phyloP scores from a whole-genome alignment of 30 jellyfish, hydroid and myxozoan genomes.

The Aurelia sp. region DNA sequence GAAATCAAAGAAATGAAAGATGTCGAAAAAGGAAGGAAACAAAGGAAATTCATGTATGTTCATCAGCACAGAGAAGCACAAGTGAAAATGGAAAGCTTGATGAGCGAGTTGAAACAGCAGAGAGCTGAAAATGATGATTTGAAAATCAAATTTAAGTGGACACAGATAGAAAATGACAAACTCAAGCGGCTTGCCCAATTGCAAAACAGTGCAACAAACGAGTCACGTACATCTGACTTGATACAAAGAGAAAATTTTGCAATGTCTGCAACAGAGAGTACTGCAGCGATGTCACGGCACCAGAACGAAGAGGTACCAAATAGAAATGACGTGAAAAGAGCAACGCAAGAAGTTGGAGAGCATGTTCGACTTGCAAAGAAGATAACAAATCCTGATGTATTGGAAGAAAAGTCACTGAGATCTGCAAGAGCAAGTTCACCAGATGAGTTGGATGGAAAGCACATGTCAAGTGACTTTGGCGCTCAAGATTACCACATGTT shows the following conservation, averaged over 20 bases:
- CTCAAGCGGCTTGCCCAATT: not conserved
- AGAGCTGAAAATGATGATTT: slow-evolving; percentile 53
- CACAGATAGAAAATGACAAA: slow-evolving; percentile 38
- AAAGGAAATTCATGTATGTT: slow-evolving; percentile 36
- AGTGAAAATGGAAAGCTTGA: slow-evolving; percentile 28
- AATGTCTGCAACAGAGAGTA: not conserved
- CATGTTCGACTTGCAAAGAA: not conserved
- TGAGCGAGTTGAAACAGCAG: slow-evolving; percentile 35
- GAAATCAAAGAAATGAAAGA: slow-evolving; percentile 12
- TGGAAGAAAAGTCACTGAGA: not conserved
- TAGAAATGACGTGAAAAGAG: not conserved
- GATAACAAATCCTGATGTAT: not conserved
- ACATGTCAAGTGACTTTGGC: not conserved
- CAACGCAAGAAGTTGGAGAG: not conserved
- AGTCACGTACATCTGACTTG: not conserved
- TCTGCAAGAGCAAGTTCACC: not conserved
- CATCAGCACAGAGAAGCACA: slow-evolving; percentile 65
- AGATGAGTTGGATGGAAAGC: not conserved
- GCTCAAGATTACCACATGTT: not conserved
- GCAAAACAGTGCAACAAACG: not conserved
- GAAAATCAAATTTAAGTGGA: slow-evolving; percentile 16
- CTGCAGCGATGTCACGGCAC: not conserved
- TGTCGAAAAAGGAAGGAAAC: slow-evolving; percentile 23
- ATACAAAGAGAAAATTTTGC: not conserved
- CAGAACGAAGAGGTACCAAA: not conserved